A percentile compares a stretch with the other conserved stretches of the same genome.
phyloP scores from a whole-genome alignment of 2,113 vertebrate genomes.

The Oriolus oriolus region DNA sequence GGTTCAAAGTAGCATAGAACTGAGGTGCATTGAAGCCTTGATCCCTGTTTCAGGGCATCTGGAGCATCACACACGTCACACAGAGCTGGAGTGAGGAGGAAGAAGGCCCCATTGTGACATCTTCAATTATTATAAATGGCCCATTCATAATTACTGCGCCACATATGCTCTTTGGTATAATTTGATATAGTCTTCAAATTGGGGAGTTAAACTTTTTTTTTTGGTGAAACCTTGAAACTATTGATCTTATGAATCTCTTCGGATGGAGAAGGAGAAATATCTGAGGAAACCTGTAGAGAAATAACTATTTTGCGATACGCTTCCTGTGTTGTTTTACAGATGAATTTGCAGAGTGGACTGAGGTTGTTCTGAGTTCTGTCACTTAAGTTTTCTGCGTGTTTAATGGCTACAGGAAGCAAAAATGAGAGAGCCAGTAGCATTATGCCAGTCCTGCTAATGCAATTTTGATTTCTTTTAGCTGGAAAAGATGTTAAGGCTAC shows the following conservation, averaged over 20 bases:
- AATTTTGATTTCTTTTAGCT: background rate
- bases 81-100: background rate
- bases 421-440: background rate
- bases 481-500: background rate
- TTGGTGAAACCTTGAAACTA: background rate
- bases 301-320: fast-evolving
- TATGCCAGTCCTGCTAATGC: background rate
- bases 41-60: background rate
- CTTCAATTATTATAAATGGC: background rate
- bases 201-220: background rate
- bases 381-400: background rate
- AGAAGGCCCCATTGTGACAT: fast-evolving
- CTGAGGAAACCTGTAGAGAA: background rate
- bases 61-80: background rate
- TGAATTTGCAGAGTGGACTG: background rate
- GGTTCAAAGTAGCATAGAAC: background rate
- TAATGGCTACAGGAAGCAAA: background rate
- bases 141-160: background rate
- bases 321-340: background rate
- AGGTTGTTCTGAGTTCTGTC: background rate
- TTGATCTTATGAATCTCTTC: background rate
- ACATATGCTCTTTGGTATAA: background rate
- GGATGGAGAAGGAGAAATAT: background rate
- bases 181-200: background rate
- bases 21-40: background rate